These are phyloP conservation scores for Zingel zingel DNA, from an alignment of 2,113 vertebrate genomes.

Conservation along the genomic window DNA sequence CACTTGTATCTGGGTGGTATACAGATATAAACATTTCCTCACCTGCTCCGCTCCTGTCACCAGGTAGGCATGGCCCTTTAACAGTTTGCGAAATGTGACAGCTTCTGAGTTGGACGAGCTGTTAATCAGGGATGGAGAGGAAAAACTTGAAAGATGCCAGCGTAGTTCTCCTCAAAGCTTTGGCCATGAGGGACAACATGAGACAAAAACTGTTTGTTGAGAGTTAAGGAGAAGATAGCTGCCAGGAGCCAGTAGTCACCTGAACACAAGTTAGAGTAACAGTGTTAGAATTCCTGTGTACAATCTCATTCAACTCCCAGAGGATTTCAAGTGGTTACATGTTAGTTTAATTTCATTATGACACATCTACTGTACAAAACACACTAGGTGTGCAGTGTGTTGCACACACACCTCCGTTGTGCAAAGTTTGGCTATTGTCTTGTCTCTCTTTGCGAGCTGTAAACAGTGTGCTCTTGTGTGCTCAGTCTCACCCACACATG, in stretches of 20 bases:
- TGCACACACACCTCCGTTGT: conserved; percentile 18
- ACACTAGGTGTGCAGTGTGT: neutral
- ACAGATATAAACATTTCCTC: conserved; percentile 67
- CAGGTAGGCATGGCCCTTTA: conserved; percentile 90
- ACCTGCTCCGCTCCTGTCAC: conserved; percentile 88
- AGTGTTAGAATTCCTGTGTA: neutral
- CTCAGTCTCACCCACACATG: conserved; percentile 1
- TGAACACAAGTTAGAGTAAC: conserved; percentile 53
- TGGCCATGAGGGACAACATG: conserved; percentile 89
- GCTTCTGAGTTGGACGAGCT: conserved; percentile 81
- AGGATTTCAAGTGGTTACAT: neutral
- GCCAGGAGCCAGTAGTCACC: conserved; percentile 95
- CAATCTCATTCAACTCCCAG: neutral
- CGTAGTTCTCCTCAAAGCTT: conserved; percentile 86
- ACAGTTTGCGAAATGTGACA: conserved; percentile 86
- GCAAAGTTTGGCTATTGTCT: neutral
- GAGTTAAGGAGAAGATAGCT: conserved; percentile 92
- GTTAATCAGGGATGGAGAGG: conserved; percentile 68
- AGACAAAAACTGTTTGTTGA: conserved; percentile 86
- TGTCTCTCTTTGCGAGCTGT: neutral
- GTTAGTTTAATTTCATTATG: neutral
- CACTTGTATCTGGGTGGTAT: neutral
- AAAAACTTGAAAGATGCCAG: conserved; percentile 88
- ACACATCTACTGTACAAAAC: conserved; percentile 24
- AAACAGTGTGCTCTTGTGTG: neutral